Percentiles rank a stretch among this genome's conserved stretches.
These are phyloP conservation scores for Aphelenchoides avenae DNA, from an alignment of 1,140 invertebrate species.

Conservation along the genomic window DNA sequence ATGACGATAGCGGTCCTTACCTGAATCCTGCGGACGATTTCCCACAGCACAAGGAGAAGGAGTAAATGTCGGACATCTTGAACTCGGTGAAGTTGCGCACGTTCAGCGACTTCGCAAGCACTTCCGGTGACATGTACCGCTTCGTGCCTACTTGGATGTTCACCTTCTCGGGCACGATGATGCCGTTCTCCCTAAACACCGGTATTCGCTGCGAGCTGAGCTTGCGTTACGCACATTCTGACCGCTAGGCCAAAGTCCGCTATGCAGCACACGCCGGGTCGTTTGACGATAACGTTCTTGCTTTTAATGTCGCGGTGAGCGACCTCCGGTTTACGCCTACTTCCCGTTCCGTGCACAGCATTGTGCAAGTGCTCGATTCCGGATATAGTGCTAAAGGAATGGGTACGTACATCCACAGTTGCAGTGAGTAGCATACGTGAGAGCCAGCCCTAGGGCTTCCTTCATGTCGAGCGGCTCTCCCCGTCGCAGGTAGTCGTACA, in stretches of 20 bases:
- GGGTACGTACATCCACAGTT: conserved; percentile 4
- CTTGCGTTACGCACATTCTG: conserved; percentile 69
- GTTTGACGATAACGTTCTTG: conserved; percentile 88
- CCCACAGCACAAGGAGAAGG: conserved; percentile 88
- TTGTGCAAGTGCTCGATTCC: conserved; percentile 56
- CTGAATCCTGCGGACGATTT: conserved; percentile 66
- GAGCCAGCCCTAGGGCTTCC: conserved; percentile 35
- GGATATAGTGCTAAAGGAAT: conserved; percentile 41
- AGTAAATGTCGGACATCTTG: conserved; percentile 91
- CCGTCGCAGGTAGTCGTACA: conserved; percentile 79
- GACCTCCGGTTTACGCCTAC: conserved; percentile 73
- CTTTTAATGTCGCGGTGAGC: conserved; percentile 90
- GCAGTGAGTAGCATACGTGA: conserved; percentile 27
- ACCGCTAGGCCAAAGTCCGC: conserved; percentile 92
- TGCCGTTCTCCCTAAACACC: conserved; percentile 66
- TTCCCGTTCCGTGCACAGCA: conserved; percentile 48
- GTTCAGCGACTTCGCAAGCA: conserved; percentile 76
- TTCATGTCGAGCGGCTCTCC: conserved; percentile 57
- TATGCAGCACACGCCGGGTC: conserved; percentile 83
- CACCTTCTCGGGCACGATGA: conserved; percentile 40
- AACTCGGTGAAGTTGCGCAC: conserved; percentile 80
- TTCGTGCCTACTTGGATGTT: conserved; percentile 58
- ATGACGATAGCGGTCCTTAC: no score
- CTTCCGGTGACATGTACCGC: conserved; percentile 83
- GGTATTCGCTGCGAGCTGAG: conserved; percentile 4